These are phyloP conservation scores for Troides helena DNA, from an alignment of 2,888 invertebrate genomes.

Conservation along the genomic window DNA sequence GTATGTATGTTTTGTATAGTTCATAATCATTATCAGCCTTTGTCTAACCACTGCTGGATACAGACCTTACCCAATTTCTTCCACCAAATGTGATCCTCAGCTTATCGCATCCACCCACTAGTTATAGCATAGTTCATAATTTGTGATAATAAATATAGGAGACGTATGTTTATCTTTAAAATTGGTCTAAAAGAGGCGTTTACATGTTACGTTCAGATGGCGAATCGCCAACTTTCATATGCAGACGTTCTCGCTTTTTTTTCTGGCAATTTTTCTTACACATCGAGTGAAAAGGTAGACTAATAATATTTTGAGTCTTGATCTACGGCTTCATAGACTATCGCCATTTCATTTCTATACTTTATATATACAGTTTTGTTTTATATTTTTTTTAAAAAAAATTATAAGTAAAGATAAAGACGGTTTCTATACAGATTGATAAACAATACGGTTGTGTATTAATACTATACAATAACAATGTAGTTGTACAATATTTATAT, in stretches of 20 bases:
- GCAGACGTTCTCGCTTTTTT: conserved; percentile 6
- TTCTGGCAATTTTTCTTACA: conserved; percentile 8
- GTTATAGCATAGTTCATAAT: too few relatives aligned
- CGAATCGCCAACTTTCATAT: conserved; percentile 6
- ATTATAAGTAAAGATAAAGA: too few relatives aligned
- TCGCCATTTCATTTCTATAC: too few relatives aligned
- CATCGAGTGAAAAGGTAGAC: neutral
- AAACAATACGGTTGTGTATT: neutral
- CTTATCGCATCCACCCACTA: too few relatives aligned
- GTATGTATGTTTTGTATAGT: too few relatives aligned
- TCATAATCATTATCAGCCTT: too few relatives aligned
- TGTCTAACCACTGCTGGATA: too few relatives aligned
- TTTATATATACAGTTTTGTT: too few relatives aligned
- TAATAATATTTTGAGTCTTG: conserved; percentile 12
- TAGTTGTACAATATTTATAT: conserved; percentile 20
- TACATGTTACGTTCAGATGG: conserved; percentile 6
- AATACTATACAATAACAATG: conserved; percentile 16
- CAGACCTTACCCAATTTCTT: too few relatives aligned
- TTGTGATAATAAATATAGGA: neutral
- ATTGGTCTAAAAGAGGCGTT: neutral
- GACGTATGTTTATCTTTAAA: conserved; percentile 1
- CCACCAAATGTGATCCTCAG: too few relatives aligned
- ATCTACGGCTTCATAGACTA: neutral
- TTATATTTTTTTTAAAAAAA: too few relatives aligned
- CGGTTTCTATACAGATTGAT: neutral